These are phyloP conservation scores for Pachydiplax longipennis DNA, from an alignment of 2,888 invertebrate genomes.

Conservation along the genomic window DNA sequence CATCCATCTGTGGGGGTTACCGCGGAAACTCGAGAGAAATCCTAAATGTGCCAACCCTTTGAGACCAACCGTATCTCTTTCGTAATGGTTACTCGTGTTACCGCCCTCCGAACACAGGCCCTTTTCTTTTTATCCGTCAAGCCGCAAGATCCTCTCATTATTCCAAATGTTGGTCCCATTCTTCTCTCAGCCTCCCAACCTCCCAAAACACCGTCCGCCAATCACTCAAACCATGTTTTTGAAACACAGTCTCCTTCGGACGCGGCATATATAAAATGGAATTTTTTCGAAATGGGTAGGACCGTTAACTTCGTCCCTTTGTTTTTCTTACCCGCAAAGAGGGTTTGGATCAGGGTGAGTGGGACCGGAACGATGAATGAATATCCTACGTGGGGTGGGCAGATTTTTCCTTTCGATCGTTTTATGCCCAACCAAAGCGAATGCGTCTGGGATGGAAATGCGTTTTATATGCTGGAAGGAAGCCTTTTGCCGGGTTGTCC, in stretches of 20 bases:
- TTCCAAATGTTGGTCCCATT: slow-evolving; percentile 19
- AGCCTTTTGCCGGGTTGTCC: neutral
- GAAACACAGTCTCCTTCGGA: neutral
- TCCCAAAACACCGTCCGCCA: neutral
- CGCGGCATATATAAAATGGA: neutral
- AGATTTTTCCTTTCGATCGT: neutral
- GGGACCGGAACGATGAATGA: neutral
- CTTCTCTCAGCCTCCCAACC: neutral
- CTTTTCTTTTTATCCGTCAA: slow-evolving; percentile 30
- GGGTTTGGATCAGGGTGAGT: neutral
- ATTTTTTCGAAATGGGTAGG: neutral
- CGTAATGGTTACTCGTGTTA: slow-evolving; percentile 27
- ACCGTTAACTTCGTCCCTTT: neutral
- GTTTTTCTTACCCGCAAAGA: neutral
- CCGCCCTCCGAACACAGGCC: neutral
- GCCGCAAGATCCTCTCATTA: neutral
- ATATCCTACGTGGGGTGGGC: neutral
- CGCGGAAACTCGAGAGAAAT: slow-evolving; percentile 18
- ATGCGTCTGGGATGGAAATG: neutral
- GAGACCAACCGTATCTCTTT: slow-evolving; percentile 40
- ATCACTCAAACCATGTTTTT: neutral
- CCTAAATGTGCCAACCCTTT: slow-evolving; percentile 26
- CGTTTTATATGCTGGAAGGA: neutral
- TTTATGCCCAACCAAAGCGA: neutral
- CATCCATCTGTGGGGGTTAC: neutral